phyloP scores from a whole-genome alignment of 2,113 vertebrate genomes.

The Tachuris rubrigastra region DNA sequence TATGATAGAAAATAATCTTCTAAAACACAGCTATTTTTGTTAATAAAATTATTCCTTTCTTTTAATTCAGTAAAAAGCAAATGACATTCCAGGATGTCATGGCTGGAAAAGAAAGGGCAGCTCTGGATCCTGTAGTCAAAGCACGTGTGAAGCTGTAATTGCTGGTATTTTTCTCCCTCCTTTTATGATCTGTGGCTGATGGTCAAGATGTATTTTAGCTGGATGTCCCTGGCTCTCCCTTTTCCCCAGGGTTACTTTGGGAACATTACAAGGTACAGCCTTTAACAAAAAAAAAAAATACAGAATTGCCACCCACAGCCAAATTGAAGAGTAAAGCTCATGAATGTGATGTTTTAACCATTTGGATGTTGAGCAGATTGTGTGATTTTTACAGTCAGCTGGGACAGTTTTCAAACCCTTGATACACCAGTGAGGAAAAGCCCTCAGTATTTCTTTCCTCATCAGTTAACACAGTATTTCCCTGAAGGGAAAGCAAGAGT shows the following conservation, averaged over 20 bases:
- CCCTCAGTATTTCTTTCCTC: background rate
- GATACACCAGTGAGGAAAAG: background rate
- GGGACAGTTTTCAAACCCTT: background rate
- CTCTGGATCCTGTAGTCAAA: background rate
- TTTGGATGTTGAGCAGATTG: background rate
- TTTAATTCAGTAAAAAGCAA: background rate
- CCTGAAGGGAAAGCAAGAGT: background rate
- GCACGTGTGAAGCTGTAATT: background rate
- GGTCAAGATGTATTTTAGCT: background rate
- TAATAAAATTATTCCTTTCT: background rate
- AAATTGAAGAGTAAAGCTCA: background rate
- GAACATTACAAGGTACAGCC: background rate
- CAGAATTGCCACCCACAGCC: background rate
- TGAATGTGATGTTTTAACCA: background rate
- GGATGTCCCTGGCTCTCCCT: background rate
- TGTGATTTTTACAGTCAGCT: background rate
- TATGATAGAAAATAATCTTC: background rate
- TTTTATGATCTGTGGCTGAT: background rate
- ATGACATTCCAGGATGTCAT: background rate
- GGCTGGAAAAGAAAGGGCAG: background rate
- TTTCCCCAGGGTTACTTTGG: background rate
- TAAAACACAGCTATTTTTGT: background rate
- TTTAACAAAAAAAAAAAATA: background rate
- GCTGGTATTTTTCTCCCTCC: background rate
- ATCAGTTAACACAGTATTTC: background rate